Base-by-base conservation (phyloP, 2,888 invertebrate genomes). In the Candidula unifasciata region DNA sequence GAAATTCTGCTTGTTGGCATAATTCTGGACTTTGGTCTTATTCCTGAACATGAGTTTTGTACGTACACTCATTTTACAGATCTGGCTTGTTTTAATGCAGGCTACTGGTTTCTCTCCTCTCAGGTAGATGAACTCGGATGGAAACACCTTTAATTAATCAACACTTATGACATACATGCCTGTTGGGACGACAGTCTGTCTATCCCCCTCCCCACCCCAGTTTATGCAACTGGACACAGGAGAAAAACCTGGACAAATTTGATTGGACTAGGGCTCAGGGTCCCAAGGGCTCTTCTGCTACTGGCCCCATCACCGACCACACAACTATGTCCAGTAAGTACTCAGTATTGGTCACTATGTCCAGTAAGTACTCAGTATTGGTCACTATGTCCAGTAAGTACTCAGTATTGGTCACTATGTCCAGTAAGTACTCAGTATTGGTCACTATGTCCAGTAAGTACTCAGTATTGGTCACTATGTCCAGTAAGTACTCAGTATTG, bases 231-330 rank as follows among this genome's bases (percentile, higher is more conserved):
- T 92, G 92, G 90, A 90, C 86, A 24, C 92, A 92, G 82, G 89
- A 87, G 30, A 84, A 81, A 27, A 86, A 80, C 16, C 86, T 88
- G 73, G 91, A 91, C 84, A 85, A 89, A 71, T 91, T 92, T 86
- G 88, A 92, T 84, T 92, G 92, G 92, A 89, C 88, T 30, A 82
- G 90, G 76, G 89, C 89, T 18, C 86, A 77, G n/a, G 90, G 91
- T 10, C 79, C 73, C 3, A 90, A 91, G 33, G 33, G 87, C 13
- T 88, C 89, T 24, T 0, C 27, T 3, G 85, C 86, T 77, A 93
- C 93, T 3, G 93, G 93, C 13, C 93, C 94, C 5, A 82, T 89
- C 6, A 85, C 88, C 52, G 94, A 94, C 88, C 93, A 93, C 88
- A 92, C 92, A 2, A 89, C 71, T 37, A 2, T 68, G 30, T 68